Conservation (phyloP, 2,888 invertebrate genomes). For the Cordylochernes scorpioides region DNA sequence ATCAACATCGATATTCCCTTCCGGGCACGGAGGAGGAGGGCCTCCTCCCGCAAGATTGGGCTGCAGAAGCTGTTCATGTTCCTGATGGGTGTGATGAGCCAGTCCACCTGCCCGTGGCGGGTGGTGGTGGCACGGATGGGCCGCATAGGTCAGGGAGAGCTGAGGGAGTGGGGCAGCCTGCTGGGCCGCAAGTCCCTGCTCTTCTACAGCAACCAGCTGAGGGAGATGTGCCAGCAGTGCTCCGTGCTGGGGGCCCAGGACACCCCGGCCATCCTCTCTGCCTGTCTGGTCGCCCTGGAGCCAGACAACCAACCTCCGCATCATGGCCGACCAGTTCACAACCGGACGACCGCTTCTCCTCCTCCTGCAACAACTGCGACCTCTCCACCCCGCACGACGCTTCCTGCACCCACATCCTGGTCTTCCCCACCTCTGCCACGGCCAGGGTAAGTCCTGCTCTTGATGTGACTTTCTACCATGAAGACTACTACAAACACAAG, state of each 20-base stretch:
- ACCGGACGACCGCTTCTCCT: slow-evolving; percentile 74
- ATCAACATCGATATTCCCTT: slow-evolving; percentile 90
- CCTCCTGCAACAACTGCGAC: slow-evolving; percentile 50
- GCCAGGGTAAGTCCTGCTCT: slow-evolving; percentile 44
- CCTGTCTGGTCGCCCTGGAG: slow-evolving; percentile 88
- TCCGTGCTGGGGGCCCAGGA: slow-evolving; percentile 48
- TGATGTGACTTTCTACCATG: too few species aligned
- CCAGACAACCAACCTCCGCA: slow-evolving; percentile 55
- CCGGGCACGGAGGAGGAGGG: slow-evolving; percentile 38
- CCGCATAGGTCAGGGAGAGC: slow-evolving; percentile 85
- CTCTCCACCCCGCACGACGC: slow-evolving; percentile 86
- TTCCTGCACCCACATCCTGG: slow-evolving; percentile 86
- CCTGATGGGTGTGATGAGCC: slow-evolving; percentile 73
- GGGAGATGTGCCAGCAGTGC: slow-evolving; percentile 73
- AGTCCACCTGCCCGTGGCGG: slow-evolving; percentile 65
- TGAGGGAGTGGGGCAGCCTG: slow-evolving; percentile 87
- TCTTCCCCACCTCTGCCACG: slow-evolving; percentile 87
- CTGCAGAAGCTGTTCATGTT: slow-evolving; percentile 89
- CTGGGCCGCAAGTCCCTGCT: slow-evolving; percentile 67
- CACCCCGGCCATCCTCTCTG: slow-evolving; percentile 74
- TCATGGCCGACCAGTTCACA: slow-evolving; percentile 75
- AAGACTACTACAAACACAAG: too few species aligned
- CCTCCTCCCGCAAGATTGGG: slow-evolving; percentile 62
- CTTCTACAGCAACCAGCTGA: slow-evolving; percentile 57
- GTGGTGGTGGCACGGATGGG: slow-evolving; percentile 87